phyloP scores from a whole-genome alignment of 2,797 vertebrate species.

The Eulemur coronatus region DNA sequence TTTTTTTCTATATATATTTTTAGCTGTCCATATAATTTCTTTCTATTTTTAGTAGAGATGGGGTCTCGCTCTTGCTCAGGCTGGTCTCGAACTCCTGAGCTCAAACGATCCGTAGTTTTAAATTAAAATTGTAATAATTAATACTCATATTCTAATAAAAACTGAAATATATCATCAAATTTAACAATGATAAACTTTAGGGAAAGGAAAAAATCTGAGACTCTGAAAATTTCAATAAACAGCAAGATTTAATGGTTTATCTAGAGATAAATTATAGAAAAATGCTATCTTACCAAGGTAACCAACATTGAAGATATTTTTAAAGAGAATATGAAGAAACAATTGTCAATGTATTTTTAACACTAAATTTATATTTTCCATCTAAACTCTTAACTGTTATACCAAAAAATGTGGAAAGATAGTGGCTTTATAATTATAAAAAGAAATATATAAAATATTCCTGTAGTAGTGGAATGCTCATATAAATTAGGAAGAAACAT shows the following conservation, averaged over 20 bases:
- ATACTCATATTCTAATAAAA: slow-evolving; percentile 40
- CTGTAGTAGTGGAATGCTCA: neutral
- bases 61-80: too few species aligned
- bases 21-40: too few species aligned
- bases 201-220: neutral
- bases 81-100: too few species aligned
- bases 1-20: too few species aligned
- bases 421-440: neutral
- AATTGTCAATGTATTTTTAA: neutral
- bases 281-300: neutral
- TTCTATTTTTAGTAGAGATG: too few species aligned
- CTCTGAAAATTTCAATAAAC: neutral
- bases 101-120: too few species aligned
- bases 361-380: slow-evolving; percentile 19
- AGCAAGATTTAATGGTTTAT: slow-evolving; percentile 3
- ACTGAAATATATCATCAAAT: neutral
- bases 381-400: neutral
- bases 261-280: neutral
- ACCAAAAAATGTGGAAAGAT: neutral
- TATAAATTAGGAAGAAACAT: neutral
- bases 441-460: neutral
- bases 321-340: neutral
- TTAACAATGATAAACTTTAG: slow-evolving; percentile 44
- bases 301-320: neutral
- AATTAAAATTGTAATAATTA: slow-evolving; percentile 53